These are phyloP conservation scores for Chloebia gouldiae DNA, from an alignment of 2,113 vertebrate species.

Conservation along the genomic window DNA sequence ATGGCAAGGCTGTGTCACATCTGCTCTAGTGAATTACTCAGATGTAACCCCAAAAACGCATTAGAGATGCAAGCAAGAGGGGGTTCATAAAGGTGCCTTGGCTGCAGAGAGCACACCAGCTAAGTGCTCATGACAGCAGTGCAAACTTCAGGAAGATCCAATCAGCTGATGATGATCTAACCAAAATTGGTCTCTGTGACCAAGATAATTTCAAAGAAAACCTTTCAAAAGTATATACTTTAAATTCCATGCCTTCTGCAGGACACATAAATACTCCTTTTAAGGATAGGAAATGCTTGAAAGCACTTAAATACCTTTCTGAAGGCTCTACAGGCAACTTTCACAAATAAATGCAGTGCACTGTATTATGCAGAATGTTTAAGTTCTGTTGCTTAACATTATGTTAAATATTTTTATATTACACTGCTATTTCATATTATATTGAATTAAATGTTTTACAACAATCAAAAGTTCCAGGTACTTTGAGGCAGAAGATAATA, in stretches of 20 bases:
- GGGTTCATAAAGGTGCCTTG: neutral
- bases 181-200: neutral
- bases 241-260: neutral
- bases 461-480: neutral
- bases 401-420: neutral
- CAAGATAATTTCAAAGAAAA: neutral
- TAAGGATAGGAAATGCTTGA: neutral
- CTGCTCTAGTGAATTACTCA: neutral
- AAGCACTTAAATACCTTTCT: neutral
- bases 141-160: neutral
- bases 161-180: neutral
- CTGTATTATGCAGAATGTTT: neutral
- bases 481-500: neutral
- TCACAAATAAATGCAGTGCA: neutral
- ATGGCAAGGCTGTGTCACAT: neutral
- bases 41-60: neutral
- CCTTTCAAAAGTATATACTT: neutral
- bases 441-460: neutral
- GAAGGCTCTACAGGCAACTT: neutral
- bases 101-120: neutral
- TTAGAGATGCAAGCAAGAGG: neutral
- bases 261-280: neutral
- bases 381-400: neutral
- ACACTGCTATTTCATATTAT: neutral
- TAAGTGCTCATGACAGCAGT: rapidly evolving